Evolutionary conservation across 53 echinoderm and acorn worm genomes (phyloP).

Genomic region (Echinarachnius parma): DNA sequence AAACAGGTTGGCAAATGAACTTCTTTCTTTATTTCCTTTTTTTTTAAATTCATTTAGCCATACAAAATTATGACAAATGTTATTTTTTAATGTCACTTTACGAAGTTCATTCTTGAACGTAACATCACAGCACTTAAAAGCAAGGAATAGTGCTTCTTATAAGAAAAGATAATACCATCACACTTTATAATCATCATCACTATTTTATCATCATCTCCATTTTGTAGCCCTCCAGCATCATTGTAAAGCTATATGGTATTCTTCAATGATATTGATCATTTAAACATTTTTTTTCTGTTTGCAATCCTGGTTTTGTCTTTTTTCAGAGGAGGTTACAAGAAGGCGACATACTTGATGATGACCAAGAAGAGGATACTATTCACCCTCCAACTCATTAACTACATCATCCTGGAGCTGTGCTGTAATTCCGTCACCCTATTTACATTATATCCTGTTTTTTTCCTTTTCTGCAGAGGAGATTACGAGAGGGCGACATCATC

Average conservation of each 20-base stretch:
- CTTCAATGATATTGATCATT: too few species aligned
- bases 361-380: constrained; percentile 95
- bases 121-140: too few species aligned
- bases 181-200: too few species aligned
- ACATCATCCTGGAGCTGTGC: constrained; percentile 87
- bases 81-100: too few species aligned
- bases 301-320: too few species aligned
- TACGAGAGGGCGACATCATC: constrained; percentile 91
- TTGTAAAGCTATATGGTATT: background rate
- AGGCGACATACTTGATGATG: constrained; percentile 96
- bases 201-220: too few species aligned
- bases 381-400: constrained; percentile 87
- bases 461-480: constrained; percentile 48
- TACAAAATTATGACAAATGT: too few species aligned
- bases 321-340: constrained; percentile 65
- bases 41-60: background rate
- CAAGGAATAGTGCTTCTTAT: too few species aligned
- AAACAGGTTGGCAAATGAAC: constrained; percentile 77
- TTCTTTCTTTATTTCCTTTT: background rate
- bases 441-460: background rate
- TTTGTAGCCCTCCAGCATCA: too few species aligned
- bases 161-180: too few species aligned
- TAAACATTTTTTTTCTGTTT: too few species aligned
- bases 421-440: constrained; percentile 47
- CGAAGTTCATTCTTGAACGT: too few species aligned